Evolutionary conservation across 2,888 invertebrate genomes (phyloP).

Genomic region (Habrosyne pyritoides): DNA sequence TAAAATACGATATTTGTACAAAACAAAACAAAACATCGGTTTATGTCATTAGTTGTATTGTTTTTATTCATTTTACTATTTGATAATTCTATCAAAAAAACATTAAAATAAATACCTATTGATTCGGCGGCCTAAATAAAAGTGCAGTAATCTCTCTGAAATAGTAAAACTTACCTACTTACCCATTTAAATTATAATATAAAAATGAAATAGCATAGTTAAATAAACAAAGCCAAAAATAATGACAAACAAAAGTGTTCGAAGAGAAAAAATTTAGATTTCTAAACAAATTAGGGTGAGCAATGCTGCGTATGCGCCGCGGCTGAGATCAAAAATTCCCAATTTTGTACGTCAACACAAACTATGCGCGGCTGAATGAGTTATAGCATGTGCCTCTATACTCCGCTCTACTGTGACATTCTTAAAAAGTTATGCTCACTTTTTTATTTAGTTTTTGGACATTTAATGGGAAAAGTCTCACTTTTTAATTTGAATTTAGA

Average conservation of each 20-base stretch:
- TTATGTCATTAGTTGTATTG: too few species aligned
- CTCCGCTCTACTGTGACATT: conserved; percentile 3
- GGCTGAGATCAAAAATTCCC: conserved; percentile 53
- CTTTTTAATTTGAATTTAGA: background rate
- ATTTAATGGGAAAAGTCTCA: conserved; percentile 3
- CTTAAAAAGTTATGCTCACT: background rate
- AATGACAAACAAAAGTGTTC: conserved; percentile 11
- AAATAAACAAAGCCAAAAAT: background rate
- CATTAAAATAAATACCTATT: too few species aligned
- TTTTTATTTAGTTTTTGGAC: background rate
- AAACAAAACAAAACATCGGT: too few species aligned
- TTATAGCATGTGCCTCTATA: conserved; percentile 36
- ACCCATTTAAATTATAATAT: too few species aligned
- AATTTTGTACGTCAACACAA: conserved; percentile 49
- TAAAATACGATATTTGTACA: too few species aligned
- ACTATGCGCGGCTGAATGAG: conserved; percentile 57
- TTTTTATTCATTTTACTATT: too few species aligned
- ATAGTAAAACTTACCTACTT: too few species aligned
- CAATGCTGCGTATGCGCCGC: conserved; percentile 51
- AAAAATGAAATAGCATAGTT: background rate
- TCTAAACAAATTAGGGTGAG: conserved; percentile 63
- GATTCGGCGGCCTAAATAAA: too few species aligned
- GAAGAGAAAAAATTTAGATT: conserved; percentile 39
- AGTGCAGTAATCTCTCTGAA: too few species aligned
- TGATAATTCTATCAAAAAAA: too few species aligned